phyloP scores from a whole-genome alignment of 2,113 vertebrate species.

The Bufo gargarizans region DNA sequence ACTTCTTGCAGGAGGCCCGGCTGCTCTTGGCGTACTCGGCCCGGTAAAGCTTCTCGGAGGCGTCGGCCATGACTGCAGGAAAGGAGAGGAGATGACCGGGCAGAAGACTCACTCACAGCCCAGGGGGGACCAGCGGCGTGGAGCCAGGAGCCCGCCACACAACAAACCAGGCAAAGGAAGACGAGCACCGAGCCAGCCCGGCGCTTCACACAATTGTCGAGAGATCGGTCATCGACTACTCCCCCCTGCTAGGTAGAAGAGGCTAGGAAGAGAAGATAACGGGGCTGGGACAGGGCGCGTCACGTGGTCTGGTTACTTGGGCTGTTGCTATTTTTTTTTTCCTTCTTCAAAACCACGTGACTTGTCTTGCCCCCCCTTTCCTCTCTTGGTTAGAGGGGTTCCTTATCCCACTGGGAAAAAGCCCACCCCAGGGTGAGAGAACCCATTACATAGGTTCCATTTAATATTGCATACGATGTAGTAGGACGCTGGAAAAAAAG shows the following conservation, averaged over 20 bases:
- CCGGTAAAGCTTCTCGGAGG: conserved; percentile 86
- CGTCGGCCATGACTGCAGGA: conserved; percentile 79
- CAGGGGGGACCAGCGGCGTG: neutral
- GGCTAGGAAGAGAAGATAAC: neutral
- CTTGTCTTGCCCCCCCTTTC: no score
- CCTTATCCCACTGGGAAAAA: no score
- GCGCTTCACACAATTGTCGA: accelerated
- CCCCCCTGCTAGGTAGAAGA: conserved; percentile 47
- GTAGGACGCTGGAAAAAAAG: no score
- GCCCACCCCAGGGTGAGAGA: no score
- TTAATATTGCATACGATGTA: no score
- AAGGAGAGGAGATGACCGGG: neutral
- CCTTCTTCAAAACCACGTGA: neutral
- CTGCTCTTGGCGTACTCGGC: conserved; percentile 95
- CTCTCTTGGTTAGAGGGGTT: no score
- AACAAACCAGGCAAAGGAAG: neutral
- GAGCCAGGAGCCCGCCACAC: conserved; percentile 41
- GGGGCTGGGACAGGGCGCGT: neutral
- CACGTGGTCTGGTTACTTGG: conserved; percentile 1
- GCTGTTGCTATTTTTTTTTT: neutral
- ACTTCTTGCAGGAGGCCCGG: conserved; percentile 94
- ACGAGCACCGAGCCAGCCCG: neutral
- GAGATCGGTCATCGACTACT: conserved; percentile 57
- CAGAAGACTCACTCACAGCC: neutral
- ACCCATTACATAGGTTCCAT: no score